A percentile compares a stretch with the other conserved stretches of the same genome.
Conservation (phyloP, 2,797 vertebrate genomes). For the Vireo griseus region DNA sequence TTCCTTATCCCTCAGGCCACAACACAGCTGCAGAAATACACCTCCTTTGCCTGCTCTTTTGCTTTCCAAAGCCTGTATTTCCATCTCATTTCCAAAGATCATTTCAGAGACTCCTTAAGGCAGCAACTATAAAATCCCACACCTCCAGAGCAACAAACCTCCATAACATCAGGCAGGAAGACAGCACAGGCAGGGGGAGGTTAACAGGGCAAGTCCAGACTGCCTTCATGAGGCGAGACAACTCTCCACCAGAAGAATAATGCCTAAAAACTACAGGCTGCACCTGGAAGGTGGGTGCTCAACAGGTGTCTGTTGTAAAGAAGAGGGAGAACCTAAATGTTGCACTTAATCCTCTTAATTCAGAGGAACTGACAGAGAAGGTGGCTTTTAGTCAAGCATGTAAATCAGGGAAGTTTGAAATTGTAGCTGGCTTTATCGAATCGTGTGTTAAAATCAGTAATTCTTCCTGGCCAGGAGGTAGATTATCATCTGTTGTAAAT, state of each 20-base stretch:
- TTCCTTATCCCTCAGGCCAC: neutral
- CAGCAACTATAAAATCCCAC: neutral
- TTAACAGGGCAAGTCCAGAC: neutral
- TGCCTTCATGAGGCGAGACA: rapidly evolving
- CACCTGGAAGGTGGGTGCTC: neutral
- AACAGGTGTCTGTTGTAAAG: neutral
- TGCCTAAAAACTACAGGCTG: neutral
- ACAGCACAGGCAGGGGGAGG: rapidly evolving
- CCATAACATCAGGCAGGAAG: rapidly evolving
- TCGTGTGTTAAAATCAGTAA: neutral
- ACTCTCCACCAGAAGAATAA: rapidly evolving
- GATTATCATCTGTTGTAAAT: conserved; percentile 55
- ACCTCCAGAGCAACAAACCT: neutral
- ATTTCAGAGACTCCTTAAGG: neutral
- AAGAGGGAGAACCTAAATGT: neutral
- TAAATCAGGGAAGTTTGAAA: neutral
- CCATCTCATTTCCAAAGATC: neutral
- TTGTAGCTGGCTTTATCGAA: neutral
- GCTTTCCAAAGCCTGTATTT: neutral
- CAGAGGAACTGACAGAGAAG: neutral
- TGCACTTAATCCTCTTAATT: neutral
- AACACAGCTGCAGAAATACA: neutral
- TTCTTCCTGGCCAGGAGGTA: conserved; percentile 44
- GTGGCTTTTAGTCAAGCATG: neutral
- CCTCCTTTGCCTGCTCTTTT: neutral